Evolutionary conservation across 92 coral and sea anemone genomes (phyloP), one percentile per base, ranked within the genome.

Genomic region (Galaxea fascicularis): DNA sequence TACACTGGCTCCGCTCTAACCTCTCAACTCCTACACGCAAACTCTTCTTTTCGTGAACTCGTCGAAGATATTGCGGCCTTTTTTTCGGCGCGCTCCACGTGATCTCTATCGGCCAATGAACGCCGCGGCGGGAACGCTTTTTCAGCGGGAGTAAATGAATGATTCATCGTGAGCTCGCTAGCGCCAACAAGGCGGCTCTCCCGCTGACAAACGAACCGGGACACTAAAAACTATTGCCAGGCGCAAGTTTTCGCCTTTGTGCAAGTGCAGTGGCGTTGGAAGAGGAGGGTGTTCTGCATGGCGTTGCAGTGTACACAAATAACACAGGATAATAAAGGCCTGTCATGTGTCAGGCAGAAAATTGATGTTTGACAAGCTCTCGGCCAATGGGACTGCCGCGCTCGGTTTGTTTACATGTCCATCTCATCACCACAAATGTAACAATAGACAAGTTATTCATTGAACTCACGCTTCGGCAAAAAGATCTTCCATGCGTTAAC

Each of bases 271-370:
- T 39, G 64, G 84, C 45, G 31, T 79, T 21, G n/a, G 46, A 56
- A 82, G 65, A 56, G 65, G 22, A 27, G 46, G 26, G 11, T 16
- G 53, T 82, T 71, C 65, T 82, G 69, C 27, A 58, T 71, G 78
- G 71, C 70, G 49, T 80, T 58, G 78, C 67, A 53, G 57, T 46
- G 86, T 72, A 71, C 78, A 82, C 20, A 57, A 70, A 44, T 58
- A 58, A 39, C 45, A 22, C 29, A 7, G 47, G 73, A 87, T 68
- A 73, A 66, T 60, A 26, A 30, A 25, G 49, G 77, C 85, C 87
- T 87, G 93, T 92, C 93, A 88, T 75, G 70, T 92, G 98, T 92
- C 98, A 87, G 65, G 87, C 62, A 89, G 63, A 65, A 73, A n/a
- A 90, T 67, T 79, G 56, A 77, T 84, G 88, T 81, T 89, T 94